Base-by-base conservation (phyloP, 1,140 invertebrate species). In the Charaxes varanes region DNA sequence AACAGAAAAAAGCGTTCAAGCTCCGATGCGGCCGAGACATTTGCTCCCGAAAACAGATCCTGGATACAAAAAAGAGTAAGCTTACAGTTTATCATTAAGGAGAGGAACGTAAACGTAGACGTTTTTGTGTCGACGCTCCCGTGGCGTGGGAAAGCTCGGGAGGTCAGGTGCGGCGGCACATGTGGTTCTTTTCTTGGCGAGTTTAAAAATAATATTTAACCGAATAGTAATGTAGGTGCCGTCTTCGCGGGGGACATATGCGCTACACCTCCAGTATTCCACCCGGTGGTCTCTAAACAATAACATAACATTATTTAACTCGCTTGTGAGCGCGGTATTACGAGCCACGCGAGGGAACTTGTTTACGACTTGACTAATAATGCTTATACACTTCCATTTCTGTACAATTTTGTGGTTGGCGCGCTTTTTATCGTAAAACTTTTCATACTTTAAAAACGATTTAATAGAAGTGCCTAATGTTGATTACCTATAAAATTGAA, bases 201-300 rank as follows among this genome's bases (percentile, higher is more conserved):
- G 58, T 71, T 72, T 70, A 71, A 78, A 81, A 81, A 81, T 78
- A 81, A 78, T 77, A 71, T 71, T 68, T 56, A 71, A 73, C 62
- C 64, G 67, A 71, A 69, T 57, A 71, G 59, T 62, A 61, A 61
- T 59, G 49, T 56, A 67, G 56, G 53, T 62, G 58, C 46, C 37
- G 51, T 30, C 71, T 73, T 79, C 60, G 74, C 77, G 74, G 77
- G 77, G 67, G 73, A 70, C 46, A 57, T 53, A 34, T 41, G 23
- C 22, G 24, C 41, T 43, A 40, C 61, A 62, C 48, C 59, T 54
- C 33, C 34, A 40, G 21, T 62, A n/a, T n/a, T n/a, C 37, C 26
- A 45, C 55, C 56, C 61, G 74, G 74, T 81, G 77, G 72, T 81
- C 74, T 50, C 19, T 65, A 69, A 74, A 78, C 72, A 78, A 73